Percentiles rank a stretch among this genome's conserved stretches.
Conservation (phyloP, 2,113 vertebrate genomes). For the Chionomys nivalis region DNA sequence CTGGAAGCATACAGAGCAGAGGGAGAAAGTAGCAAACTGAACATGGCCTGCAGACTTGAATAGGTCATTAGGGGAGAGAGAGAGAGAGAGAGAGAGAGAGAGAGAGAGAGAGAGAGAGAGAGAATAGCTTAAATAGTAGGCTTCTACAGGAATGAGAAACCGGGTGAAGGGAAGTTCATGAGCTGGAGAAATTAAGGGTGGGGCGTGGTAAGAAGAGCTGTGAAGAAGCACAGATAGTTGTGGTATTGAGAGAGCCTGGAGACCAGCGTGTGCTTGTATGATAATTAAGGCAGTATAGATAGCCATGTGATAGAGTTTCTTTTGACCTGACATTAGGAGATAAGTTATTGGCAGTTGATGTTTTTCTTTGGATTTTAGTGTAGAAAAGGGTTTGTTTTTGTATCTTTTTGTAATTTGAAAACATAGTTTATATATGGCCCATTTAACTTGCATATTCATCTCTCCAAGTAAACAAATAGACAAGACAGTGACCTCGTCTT, state of each 20-base stretch:
- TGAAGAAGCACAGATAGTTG: background rate
- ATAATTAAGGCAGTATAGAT: too few species aligned
- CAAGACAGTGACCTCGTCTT: background rate
- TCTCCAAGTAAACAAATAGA: conserved; percentile 37
- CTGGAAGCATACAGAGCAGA: background rate
- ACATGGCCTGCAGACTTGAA: background rate
- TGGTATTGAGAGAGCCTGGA: background rate
- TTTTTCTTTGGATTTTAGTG: background rate
- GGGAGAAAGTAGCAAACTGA: background rate
- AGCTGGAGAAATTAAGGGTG: background rate
- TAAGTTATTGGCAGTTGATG: background rate
- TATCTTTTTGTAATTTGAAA: conserved; percentile 26
- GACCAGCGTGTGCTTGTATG: background rate
- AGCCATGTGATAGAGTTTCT: background rate
- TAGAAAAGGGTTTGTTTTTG: background rate
- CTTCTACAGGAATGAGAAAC: background rate
- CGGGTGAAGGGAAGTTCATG: background rate
- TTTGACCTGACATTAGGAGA: background rate
- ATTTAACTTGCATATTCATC: background rate
- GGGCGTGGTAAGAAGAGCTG: background rate
- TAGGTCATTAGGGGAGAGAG: too few species aligned
- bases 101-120: background rate
- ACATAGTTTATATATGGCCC: background rate
- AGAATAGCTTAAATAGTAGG: background rate
- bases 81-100: background rate